Base-by-base conservation (phyloP, 2,797 vertebrate genomes). In the Gambelia wislizenii region DNA sequence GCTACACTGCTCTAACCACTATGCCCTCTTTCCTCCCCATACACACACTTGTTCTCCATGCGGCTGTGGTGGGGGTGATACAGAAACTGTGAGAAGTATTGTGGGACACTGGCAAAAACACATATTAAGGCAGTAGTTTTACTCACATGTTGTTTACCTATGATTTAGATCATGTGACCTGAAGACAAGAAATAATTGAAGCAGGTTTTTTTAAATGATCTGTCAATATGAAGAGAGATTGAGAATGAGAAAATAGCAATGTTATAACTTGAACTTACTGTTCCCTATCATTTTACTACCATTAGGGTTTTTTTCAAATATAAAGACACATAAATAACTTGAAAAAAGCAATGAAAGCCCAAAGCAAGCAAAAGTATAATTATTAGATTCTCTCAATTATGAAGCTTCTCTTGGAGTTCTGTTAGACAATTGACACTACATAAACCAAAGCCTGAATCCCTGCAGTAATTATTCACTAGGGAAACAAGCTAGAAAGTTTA, bases 291-390 rank as follows among this genome's bases (percentile, higher is more conserved):
- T 49, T 44, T 81, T 79, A 74, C 49, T 16, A 42, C 47, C 16
- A 61, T 74, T 75, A 52, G 74, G 47, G 49, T 76, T 72, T 84
- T 64, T 59, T 25, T 64, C 27, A 2, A 64, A 64, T 27, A 25
- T 33, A 33, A 67, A 67, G 30, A 33, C 30, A 67, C 30, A 36
- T 30, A 72, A 52, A n/a, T 64, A 75, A 86, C 54, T 85, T 80
- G 14, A 85, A 80, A 89, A n/a, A n/a, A 80, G 30, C 67, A 81
- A 22, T 36, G 39, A 83, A 83, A 75, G 72, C 77, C 83, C 56
- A 70, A 89, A 56, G 12, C 75, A 69, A 76, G 47, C 36, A 86
- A 76, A 86, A 27, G 59, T 81, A 44, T 64, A 61, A 76, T 86
- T 81, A 54, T 74, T 10, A 42, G 59, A 76, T 39, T 49, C 44